A percentile compares a stretch with the other conserved stretches of the same genome.
Evolutionary conservation across 2,888 invertebrate species (phyloP).

Genomic region (Xylota sylvarum): DNA sequence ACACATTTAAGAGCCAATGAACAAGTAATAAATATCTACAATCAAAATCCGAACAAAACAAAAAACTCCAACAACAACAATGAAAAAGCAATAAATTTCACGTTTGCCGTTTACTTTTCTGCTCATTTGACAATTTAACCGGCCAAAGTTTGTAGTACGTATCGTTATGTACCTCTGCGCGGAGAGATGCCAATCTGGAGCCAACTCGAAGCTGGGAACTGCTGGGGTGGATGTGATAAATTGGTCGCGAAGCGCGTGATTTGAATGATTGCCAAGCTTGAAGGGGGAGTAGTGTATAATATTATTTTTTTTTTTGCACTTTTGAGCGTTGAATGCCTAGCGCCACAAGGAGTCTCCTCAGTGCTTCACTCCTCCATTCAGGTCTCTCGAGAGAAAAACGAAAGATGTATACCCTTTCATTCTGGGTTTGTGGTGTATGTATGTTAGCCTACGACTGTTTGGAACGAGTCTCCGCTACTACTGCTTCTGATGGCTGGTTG

Average conservation of each 20-base stretch:
- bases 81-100: constrained; percentile 59
- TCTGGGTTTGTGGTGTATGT: neutral
- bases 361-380: constrained; percentile 31
- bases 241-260: constrained; percentile 71
- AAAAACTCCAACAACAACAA: constrained; percentile 30
- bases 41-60: constrained; percentile 40
- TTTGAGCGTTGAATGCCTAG: constrained; percentile 47
- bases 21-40: constrained; percentile 59
- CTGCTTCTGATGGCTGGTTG: constrained; percentile 42
- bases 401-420: neutral
- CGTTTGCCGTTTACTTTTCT: constrained; percentile 64
- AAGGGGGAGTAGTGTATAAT: neutral
- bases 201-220: constrained; percentile 34
- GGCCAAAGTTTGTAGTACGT: constrained; percentile 39
- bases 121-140: constrained; percentile 73
- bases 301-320: constrained; percentile 28
- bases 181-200: constrained; percentile 45
- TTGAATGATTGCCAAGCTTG: constrained; percentile 72
- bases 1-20: constrained; percentile 47
- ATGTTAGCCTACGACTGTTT: neutral
- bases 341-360: constrained; percentile 57
- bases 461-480: constrained; percentile 3
- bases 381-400: neutral
- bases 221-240: constrained; percentile 62
- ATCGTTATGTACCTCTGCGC: neutral